phyloP scores from a whole-genome alignment of 2,888 invertebrate species.

The Myathropa florea region DNA sequence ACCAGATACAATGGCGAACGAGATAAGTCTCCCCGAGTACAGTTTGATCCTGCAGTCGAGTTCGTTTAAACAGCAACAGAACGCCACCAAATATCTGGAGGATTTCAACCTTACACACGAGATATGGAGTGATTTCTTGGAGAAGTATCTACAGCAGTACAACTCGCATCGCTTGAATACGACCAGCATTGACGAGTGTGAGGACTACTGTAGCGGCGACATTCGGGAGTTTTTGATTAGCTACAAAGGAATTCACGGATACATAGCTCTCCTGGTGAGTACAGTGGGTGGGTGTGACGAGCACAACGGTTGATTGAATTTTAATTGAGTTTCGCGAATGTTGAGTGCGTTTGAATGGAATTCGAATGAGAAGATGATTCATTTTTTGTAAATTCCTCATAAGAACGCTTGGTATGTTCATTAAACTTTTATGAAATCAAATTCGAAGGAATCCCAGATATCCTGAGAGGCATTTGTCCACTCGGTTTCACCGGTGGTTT shows the following conservation, averaged over 20 bases:
- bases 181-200: constrained; percentile 73
- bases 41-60: constrained; percentile 55
- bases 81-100: constrained; percentile 60
- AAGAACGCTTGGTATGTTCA: too few relatives aligned
- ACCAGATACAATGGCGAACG: constrained; percentile 54
- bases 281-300: constrained; percentile 4
- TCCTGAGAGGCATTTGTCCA: too few relatives aligned
- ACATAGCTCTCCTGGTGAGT: constrained; percentile 89
- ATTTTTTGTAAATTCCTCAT: too few relatives aligned
- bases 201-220: constrained; percentile 83
- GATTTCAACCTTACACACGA: constrained; percentile 73
- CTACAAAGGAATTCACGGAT: constrained; percentile 90
- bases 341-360: too few relatives aligned
- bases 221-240: constrained; percentile 83
- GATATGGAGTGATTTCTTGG: constrained; percentile 75
- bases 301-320: not conserved
- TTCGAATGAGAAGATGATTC: too few relatives aligned
- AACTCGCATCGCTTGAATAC: constrained; percentile 54
- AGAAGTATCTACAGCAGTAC: constrained; percentile 72
- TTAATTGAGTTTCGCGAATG: not conserved
- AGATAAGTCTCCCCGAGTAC: constrained; percentile 55
- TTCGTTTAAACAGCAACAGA: constrained; percentile 31
- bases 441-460: too few relatives aligned
- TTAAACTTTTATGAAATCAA: too few relatives aligned
- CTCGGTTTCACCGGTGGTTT: too few relatives aligned